phyloP scores from a whole-genome alignment of 2,797 vertebrate species.

The Rachycentron canadum region DNA sequence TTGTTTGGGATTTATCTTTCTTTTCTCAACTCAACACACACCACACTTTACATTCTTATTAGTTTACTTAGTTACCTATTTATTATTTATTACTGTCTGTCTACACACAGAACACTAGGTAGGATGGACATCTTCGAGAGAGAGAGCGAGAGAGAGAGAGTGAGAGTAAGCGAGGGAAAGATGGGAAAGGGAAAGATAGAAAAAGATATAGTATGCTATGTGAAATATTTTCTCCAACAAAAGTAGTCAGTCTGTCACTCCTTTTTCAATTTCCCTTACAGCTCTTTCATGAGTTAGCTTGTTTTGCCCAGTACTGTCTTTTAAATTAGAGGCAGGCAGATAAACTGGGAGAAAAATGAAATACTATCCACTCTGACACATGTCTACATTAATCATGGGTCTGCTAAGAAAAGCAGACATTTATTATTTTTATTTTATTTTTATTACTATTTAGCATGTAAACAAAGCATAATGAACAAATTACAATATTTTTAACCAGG shows the following conservation, averaged over 20 bases:
- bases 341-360: slow-evolving; percentile 49
- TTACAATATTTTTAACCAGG: neutral
- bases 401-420: slow-evolving; percentile 15
- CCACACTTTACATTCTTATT: slow-evolving; percentile 33
- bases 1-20: slow-evolving; percentile 19
- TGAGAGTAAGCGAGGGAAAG: no score
- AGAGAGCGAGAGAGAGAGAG: slow-evolving; percentile 9
- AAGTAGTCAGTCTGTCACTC: slow-evolving; percentile 53
- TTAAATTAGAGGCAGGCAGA: slow-evolving; percentile 58
- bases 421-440: slow-evolving; percentile 39
- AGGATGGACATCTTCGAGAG: slow-evolving; percentile 29
- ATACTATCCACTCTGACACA: slow-evolving; percentile 51
- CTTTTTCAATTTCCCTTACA: slow-evolving; percentile 46
- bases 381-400: slow-evolving; percentile 58
- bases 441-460: slow-evolving; percentile 31
- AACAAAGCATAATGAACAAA: neutral
- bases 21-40: slow-evolving; percentile 23
- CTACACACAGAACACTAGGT: slow-evolving; percentile 33
- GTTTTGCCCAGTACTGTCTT: slow-evolving; percentile 57
- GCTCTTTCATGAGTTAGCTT: slow-evolving; percentile 55
- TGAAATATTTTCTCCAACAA: slow-evolving; percentile 43
- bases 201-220: slow-evolving; percentile 20
- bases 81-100: slow-evolving; percentile 39
- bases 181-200: slow-evolving; percentile 10
- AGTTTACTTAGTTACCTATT: no score